Evolutionary conservation across 2,888 invertebrate species (phyloP).

Genomic region (Polydrusus pterygomalis): DNA sequence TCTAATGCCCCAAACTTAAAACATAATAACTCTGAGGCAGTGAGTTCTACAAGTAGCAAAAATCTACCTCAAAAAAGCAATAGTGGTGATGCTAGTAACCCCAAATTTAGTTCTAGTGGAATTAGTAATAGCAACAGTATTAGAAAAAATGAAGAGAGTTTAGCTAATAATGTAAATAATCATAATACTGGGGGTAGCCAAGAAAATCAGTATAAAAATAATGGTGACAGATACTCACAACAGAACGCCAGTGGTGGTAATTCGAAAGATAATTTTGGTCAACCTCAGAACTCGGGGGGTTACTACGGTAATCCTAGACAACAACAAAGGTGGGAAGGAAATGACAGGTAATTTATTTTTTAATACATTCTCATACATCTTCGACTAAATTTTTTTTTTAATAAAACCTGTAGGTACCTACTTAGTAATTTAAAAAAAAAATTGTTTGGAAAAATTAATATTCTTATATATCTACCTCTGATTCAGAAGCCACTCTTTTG

Average conservation of each 20-base stretch:
- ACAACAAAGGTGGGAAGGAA: slow-evolving; percentile 10
- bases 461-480: neutral
- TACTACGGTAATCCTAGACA: slow-evolving; percentile 10
- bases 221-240: slow-evolving; percentile 29
- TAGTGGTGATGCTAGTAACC: slow-evolving; percentile 1
- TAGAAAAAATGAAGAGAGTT: slow-evolving; percentile 7
- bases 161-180: slow-evolving; percentile 17
- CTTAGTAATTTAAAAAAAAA: too few species aligned
- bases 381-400: too few species aligned
- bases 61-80: slow-evolving; percentile 29
- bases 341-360: slow-evolving; percentile 7
- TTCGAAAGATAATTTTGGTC: slow-evolving; percentile 15
- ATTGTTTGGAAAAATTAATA: too few species aligned
- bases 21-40: neutral
- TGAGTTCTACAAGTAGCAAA: slow-evolving; percentile 14
- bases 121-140: slow-evolving; percentile 15
- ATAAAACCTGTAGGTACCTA: too few species aligned
- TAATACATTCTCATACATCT: neutral
- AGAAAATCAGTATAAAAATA: slow-evolving; percentile 34
- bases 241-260: slow-evolving; percentile 1
- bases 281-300: slow-evolving; percentile 5
- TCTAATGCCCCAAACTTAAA: slow-evolving; percentile 28
- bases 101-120: slow-evolving; percentile 16
- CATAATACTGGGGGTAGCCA: slow-evolving; percentile 8
- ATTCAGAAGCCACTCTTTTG: neutral